These are phyloP conservation scores for Anguilla marmorata DNA, from an alignment of 2,797 vertebrate species.

Conservation along the genomic window DNA sequence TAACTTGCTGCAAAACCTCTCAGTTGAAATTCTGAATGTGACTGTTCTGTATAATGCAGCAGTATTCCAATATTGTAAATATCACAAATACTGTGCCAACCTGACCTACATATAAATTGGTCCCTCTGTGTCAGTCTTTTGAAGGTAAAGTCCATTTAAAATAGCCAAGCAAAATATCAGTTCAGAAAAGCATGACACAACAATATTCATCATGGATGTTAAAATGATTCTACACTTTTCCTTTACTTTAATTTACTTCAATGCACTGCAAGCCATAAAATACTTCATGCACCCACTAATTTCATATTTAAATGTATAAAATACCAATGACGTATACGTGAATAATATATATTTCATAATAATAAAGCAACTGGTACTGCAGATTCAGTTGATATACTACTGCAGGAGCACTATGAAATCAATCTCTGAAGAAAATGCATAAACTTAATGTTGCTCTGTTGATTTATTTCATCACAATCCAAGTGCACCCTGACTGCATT, in stretches of 20 bases:
- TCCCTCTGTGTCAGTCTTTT: not conserved
- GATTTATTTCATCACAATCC: conserved; percentile 4
- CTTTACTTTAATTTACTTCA: not conserved
- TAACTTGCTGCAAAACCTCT: not conserved
- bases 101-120: not conserved
- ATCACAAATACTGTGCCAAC: not conserved
- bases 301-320: conserved; percentile 3
- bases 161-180: not conserved
- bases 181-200: not conserved
- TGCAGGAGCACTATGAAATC: not conserved
- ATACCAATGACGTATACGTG: not conserved
- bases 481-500: not conserved
- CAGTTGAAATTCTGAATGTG: not conserved
- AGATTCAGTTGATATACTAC: not conserved
- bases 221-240: not conserved
- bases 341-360: conserved; percentile 11
- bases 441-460: not conserved
- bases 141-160: not conserved
- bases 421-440: not conserved
- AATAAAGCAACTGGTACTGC: not conserved
- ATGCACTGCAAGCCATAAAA: not conserved
- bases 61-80: not conserved
- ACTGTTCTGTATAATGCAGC: not conserved
- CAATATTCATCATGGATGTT: not conserved
- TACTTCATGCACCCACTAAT: not conserved